Conservation (phyloP, 2,113 vertebrate species). For the Perca schrenkii region DNA sequence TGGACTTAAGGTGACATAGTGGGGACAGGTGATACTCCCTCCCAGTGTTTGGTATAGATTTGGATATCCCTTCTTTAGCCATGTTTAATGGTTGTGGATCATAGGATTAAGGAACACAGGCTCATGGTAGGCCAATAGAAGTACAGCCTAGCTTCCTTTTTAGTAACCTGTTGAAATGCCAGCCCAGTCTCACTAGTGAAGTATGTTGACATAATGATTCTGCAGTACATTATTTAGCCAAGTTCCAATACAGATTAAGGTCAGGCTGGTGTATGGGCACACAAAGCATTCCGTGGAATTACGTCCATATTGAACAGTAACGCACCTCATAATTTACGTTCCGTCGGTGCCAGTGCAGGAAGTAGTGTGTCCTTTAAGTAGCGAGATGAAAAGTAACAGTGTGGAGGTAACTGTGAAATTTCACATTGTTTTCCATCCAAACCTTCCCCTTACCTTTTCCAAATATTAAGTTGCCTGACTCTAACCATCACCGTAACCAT, state of each 20-base stretch:
- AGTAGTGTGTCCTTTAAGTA: neutral
- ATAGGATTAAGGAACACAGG: slow-evolving; percentile 64
- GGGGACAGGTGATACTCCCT: slow-evolving; percentile 23
- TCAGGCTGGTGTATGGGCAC: neutral
- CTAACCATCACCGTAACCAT: no score
- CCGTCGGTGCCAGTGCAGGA: neutral
- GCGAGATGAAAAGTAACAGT: neutral
- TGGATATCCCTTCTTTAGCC: slow-evolving; percentile 62
- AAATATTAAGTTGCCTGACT: neutral
- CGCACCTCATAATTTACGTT: neutral
- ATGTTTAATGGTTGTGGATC: slow-evolving; percentile 69
- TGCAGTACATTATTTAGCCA: fast-evolving
- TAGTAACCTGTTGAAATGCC: slow-evolving; percentile 56
- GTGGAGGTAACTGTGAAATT: neutral
- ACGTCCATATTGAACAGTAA: neutral
- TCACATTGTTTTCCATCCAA: neutral
- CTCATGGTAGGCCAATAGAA: slow-evolving; percentile 32
- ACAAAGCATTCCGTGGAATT: neutral
- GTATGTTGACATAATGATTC: neutral
- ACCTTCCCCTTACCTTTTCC: neutral
- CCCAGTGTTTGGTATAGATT: slow-evolving; percentile 42
- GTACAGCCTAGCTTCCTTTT: slow-evolving; percentile 29
- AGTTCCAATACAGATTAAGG: neutral
- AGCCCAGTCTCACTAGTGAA: slow-evolving; percentile 9
- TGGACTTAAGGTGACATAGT: slow-evolving; percentile 30